A percentile compares a stretch with the other conserved stretches of the same genome.
phyloP scores from a whole-genome alignment of 2,888 invertebrate genomes.

The Mythimna albipuncta region DNA sequence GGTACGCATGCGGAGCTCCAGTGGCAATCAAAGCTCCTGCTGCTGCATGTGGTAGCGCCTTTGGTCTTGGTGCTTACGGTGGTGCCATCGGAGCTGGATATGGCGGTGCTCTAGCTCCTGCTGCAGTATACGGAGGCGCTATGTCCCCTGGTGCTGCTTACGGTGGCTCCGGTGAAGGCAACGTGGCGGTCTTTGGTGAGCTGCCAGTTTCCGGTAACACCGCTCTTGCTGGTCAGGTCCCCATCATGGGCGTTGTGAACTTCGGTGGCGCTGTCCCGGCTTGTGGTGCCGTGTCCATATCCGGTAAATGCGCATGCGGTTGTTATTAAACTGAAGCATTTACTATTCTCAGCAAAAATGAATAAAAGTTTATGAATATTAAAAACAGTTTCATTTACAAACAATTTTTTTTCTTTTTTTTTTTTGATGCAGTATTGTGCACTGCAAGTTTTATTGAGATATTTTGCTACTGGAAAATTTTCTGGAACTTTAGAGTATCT shows the following conservation, averaged over 20 bases:
- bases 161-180: conserved; percentile 54
- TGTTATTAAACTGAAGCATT: background rate
- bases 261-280: conserved; percentile 43
- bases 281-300: conserved; percentile 51
- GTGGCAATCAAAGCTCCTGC: background rate
- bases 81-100: conserved; percentile 6
- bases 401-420: too few species aligned
- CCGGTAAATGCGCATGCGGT: conserved; percentile 38
- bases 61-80: conserved; percentile 13
- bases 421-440: too few species aligned
- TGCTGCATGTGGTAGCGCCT: conserved; percentile 8
- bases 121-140: background rate
- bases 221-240: conserved; percentile 47
- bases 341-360: background rate
- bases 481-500: too few species aligned
- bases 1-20: background rate
- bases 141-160: conserved; percentile 18
- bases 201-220: conserved; percentile 61
- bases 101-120: conserved; percentile 11
- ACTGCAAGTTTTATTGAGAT: too few species aligned
- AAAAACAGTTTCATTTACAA: too few species aligned
- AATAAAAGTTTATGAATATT: too few species aligned
- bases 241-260: conserved; percentile 44
- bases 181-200: conserved; percentile 21
- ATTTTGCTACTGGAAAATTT: too few species aligned